These are phyloP conservation scores for Poeciliopsis paucimaculata DNA, from an alignment of 2,797 vertebrate species.

Conservation along the genomic window DNA sequence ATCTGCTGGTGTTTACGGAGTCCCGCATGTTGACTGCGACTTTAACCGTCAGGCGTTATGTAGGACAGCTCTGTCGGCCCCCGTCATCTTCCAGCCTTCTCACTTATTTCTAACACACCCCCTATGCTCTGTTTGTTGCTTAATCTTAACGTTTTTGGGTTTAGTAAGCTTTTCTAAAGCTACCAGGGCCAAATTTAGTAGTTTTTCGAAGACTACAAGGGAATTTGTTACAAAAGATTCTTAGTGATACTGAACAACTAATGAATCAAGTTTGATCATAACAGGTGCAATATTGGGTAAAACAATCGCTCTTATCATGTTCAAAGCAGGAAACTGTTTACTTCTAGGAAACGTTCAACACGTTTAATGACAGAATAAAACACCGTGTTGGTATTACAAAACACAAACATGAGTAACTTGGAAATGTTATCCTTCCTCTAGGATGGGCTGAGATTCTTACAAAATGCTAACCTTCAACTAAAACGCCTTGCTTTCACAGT, in stretches of 20 bases:
- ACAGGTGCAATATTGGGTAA: not conserved
- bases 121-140: not conserved
- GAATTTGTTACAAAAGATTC: not conserved
- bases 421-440: not conserved
- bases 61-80: not conserved
- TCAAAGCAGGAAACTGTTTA: not conserved
- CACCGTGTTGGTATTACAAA: not conserved
- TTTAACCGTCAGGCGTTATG: slow-evolving; percentile 2
- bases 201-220: not conserved
- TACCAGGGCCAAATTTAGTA: not conserved
- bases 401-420: not conserved
- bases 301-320: not conserved
- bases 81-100: not conserved
- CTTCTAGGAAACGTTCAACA: not conserved
- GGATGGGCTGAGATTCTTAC: not conserved
- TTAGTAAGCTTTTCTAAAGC: not conserved
- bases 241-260: not conserved
- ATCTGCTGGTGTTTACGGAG: not conserved
- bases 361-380: not conserved
- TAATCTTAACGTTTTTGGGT: not conserved
- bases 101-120: not conserved
- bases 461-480: not conserved
- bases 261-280: not conserved
- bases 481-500: not conserved
- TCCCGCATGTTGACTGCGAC: not conserved